Conservation (phyloP, 1,140 invertebrate species). For the Linepithema humile region DNA sequence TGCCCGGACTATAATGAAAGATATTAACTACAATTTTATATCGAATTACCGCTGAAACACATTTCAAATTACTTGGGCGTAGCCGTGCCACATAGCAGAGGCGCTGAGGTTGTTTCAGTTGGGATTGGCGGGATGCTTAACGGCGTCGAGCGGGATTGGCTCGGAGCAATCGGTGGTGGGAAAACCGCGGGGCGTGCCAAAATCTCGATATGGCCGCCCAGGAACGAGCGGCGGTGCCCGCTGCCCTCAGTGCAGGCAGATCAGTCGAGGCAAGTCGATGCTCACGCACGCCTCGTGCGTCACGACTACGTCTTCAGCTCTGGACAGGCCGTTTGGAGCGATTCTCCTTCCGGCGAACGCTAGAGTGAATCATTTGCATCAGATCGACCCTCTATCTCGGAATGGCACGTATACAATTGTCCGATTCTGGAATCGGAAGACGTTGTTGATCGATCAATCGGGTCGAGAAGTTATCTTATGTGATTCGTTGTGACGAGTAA, state of each 20-base stretch:
- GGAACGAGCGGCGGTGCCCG: constrained; percentile 53
- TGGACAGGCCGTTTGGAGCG: not conserved
- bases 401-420: not conserved
- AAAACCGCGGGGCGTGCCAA: constrained; percentile 71
- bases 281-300: constrained; percentile 66
- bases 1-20: constrained; percentile 83
- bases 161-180: constrained; percentile 39
- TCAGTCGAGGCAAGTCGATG: constrained; percentile 78
- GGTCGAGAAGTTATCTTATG: not conserved
- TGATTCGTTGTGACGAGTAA: not conserved
- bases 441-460: not conserved
- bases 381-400: not conserved
- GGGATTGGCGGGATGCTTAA: constrained; percentile 73
- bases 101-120: constrained; percentile 56
- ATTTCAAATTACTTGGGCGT: constrained; percentile 84
- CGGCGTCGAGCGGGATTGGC: constrained; percentile 69
- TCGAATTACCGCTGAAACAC: constrained; percentile 84
- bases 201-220: constrained; percentile 81
- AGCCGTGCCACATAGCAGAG: constrained; percentile 63
- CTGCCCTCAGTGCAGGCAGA: constrained; percentile 73
- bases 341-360: not conserved
- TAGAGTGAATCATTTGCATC: not conserved
- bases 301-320: constrained; percentile 20
- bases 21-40: constrained; percentile 86
- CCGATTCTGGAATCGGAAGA: not conserved